Evolutionary conservation across 2,797 vertebrate genomes (phyloP).

Genomic region (Hafferia zeledoni): DNA sequence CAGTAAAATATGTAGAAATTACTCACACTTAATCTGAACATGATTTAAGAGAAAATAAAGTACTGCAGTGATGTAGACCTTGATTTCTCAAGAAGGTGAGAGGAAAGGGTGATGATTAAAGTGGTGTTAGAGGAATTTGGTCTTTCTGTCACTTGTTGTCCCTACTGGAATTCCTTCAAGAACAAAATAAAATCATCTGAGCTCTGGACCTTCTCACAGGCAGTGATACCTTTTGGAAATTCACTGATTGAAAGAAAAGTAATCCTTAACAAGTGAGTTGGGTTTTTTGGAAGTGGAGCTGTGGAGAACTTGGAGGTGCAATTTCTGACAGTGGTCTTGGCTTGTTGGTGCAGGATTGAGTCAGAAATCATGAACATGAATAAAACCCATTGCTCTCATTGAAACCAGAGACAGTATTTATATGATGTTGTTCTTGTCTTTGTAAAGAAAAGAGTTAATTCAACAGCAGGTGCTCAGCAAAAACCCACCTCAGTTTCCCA

Average conservation of each 20-base stretch:
- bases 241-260: neutral
- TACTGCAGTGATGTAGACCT: neutral
- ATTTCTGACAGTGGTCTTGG: neutral
- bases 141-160: neutral
- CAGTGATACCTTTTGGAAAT: neutral
- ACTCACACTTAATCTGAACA: neutral
- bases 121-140: neutral
- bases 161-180: neutral
- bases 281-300: neutral
- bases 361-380: neutral
- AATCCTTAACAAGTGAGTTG: neutral
- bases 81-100: neutral
- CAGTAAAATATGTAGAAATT: neutral
- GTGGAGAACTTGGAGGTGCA: neutral
- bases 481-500: neutral
- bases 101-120: neutral
- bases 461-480: neutral
- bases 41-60: neutral
- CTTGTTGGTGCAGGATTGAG: neutral
- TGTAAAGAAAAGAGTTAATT: neutral
- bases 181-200: neutral
- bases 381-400: neutral
- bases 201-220: neutral
- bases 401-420: neutral
- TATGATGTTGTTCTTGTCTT: neutral